A percentile compares a stretch with the other conserved stretches of the same genome.
phyloP scores from a whole-genome alignment of 2,888 invertebrate species.

The Drosophila neoperkinsi region DNA sequence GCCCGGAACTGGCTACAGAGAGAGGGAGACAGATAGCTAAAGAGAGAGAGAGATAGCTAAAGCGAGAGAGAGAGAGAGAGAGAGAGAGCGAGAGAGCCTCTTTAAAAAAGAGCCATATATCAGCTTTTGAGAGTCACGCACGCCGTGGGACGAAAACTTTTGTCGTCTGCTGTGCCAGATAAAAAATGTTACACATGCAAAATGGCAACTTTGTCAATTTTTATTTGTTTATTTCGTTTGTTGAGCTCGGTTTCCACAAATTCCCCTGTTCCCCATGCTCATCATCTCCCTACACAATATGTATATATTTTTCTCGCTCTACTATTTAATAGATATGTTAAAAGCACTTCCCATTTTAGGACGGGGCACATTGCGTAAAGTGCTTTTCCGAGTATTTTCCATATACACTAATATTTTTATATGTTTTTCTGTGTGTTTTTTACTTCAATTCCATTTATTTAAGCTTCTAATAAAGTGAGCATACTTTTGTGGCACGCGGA shows the following conservation, averaged over 20 bases:
- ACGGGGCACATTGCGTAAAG: constrained; percentile 38
- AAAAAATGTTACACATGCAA: constrained; percentile 54
- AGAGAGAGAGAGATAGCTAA: neutral
- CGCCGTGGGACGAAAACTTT: constrained; percentile 27
- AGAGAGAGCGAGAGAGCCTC: neutral
- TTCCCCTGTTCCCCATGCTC: constrained; percentile 1
- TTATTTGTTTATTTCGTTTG: constrained; percentile 54
- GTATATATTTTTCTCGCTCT: neutral
- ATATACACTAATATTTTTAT: constrained; percentile 61
- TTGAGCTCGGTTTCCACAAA: neutral
- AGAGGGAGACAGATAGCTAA: too few species aligned
- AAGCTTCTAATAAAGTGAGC: neutral
- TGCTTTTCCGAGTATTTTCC: constrained; percentile 60
- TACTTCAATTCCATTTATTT: neutral
- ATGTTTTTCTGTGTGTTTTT: constrained; percentile 6
- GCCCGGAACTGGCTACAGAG: neutral
- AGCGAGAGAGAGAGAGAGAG: neutral
- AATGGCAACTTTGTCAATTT: constrained; percentile 59
- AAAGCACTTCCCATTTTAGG: constrained; percentile 32
- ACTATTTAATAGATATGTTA: constrained; percentile 36
- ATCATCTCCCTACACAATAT: constrained; percentile 1
- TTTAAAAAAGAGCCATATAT: constrained; percentile 55
- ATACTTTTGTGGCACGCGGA: neutral
- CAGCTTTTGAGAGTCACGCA: constrained; percentile 38
- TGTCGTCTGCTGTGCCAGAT: constrained; percentile 42